Percentiles rank a stretch among this genome's conserved stretches.
Conservation (phyloP, 1,140 invertebrate genomes). For the Dolichoris vasculosae region DNA sequence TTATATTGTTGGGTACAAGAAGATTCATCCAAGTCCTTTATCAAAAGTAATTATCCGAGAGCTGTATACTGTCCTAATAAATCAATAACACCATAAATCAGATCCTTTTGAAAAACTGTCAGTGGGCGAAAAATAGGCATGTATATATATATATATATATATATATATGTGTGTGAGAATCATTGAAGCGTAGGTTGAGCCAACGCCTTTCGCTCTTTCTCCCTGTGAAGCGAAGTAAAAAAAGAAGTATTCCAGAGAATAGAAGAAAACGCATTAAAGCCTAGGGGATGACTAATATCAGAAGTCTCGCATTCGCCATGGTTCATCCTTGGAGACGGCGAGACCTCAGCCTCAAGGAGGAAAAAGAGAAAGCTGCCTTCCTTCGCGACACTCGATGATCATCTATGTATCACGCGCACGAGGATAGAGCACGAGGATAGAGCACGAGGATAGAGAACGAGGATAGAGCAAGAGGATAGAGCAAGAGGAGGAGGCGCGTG, state of each 20-base stretch:
- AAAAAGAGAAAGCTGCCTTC: neutral
- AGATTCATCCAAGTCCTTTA: neutral
- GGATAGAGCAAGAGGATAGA: neutral
- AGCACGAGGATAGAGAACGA: neutral
- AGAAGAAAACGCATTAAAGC: slow-evolving; percentile 3
- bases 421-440: neutral
- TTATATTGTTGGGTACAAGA: neutral
- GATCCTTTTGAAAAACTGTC: slow-evolving; percentile 35
- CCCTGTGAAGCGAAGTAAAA: neutral
- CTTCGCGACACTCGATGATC: slow-evolving; percentile 30
- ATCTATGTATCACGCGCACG: slow-evolving; percentile 28
- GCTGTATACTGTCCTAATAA: neutral
- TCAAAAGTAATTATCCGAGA: slow-evolving; percentile 7
- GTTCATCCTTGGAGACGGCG: neutral
- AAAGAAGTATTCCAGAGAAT: neutral
- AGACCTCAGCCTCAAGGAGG: neutral
- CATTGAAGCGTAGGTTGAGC: neutral
- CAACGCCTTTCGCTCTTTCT: neutral
- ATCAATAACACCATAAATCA: slow-evolving; percentile 49
- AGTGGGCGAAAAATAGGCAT: slow-evolving; percentile 20
- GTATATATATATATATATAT: neutral
- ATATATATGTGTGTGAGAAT: neutral
- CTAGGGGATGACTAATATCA: slow-evolving; percentile 41
- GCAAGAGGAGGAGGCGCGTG: neutral
- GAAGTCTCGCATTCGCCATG: slow-evolving; percentile 40